Evolutionary conservation across 2,888 invertebrate species (phyloP), one percentile per base, ranked within the genome.

Genomic region (Plemyria rubiginata): DNA sequence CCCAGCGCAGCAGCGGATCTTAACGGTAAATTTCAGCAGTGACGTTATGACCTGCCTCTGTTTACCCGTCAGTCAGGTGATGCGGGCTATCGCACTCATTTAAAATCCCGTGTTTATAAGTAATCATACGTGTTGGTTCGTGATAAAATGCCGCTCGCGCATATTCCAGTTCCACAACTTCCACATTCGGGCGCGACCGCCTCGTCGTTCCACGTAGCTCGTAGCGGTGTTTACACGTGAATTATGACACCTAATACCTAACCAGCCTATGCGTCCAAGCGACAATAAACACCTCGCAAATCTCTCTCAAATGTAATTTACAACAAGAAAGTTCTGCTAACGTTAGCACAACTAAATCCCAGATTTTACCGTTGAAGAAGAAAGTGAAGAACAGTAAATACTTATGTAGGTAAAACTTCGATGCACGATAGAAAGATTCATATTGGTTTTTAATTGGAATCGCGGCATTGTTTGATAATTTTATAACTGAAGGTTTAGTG

Each of bases 1-100:
- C 76, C 80, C 80, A 80, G 81, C 72, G 72, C 73, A 76, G 70
- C 81, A 80, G 83, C 85, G 85, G 90, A 89, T 88, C 87, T 81
- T 91, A 92, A 92, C 92, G 92, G 92, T 92, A 92, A 92, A 86
- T 86, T 80, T 85, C 75, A 72, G 78, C 75, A 81, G 78, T 85
- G 87, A 86, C 86, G 79, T 73, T 82, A 77, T 84, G 85, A 87
- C 85, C 86, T 81, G 83, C 74, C 76, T 78, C 78, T 90, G 90
- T 90, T 91, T 90, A 90, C 86, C 74, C 77, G 86, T n/a, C 43
- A 2, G 45, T 89, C 90, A 91, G 90, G 85, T 92, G 91, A 86
- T 81, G 77, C 78, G 72, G 73, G 71, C 60, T 67, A 54, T 49
- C 12, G 50, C 62, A 63, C 62, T 58, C 60, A 63, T 53, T 62